Evolutionary conservation across 2,888 invertebrate genomes (phyloP).

Genomic region (Scaptomyza polygonia): DNA sequence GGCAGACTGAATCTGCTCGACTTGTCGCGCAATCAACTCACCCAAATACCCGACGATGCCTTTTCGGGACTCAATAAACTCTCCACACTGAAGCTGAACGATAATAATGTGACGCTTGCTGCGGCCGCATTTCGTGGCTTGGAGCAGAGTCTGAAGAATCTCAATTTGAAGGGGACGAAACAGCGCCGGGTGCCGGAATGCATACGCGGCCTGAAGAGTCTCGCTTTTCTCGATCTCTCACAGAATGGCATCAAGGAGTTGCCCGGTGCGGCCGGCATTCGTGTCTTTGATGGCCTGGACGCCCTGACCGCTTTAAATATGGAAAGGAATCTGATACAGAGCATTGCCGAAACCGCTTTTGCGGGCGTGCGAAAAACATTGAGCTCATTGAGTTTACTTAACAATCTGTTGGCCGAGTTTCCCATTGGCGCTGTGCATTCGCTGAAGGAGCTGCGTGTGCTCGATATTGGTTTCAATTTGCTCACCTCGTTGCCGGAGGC

Average conservation of each 20-base stretch:
- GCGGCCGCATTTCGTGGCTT: constrained; percentile 90
- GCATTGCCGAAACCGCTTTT: constrained; percentile 91
- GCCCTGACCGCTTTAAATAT: constrained; percentile 92
- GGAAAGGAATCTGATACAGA: constrained; percentile 94
- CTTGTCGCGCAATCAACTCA: constrained; percentile 92
- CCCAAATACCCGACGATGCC: constrained; percentile 89
- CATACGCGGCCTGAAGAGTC: constrained; percentile 89
- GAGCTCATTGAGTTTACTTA: constrained; percentile 94
- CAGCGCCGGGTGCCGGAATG: constrained; percentile 92
- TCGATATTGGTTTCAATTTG: constrained; percentile 96
- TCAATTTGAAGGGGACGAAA: constrained; percentile 94
- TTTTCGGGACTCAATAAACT: constrained; percentile 90
- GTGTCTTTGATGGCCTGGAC: constrained; percentile 90
- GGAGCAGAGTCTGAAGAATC: constrained; percentile 92
- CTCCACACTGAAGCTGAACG: constrained; percentile 93
- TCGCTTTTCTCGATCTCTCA: constrained; percentile 95
- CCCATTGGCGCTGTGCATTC: constrained; percentile 92
- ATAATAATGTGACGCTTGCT: constrained; percentile 92
- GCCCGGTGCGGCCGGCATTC: constrained; percentile 88
- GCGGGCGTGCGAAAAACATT: constrained; percentile 91
- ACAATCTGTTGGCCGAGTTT: constrained; percentile 94
- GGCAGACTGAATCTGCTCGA: constrained; percentile 91
- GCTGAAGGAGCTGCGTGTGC: constrained; percentile 91
- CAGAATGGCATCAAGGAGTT: constrained; percentile 94
- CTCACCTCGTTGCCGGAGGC: constrained; percentile 91